Conservation (phyloP, 2,888 invertebrate species). For the Limenitis arthemis region DNA sequence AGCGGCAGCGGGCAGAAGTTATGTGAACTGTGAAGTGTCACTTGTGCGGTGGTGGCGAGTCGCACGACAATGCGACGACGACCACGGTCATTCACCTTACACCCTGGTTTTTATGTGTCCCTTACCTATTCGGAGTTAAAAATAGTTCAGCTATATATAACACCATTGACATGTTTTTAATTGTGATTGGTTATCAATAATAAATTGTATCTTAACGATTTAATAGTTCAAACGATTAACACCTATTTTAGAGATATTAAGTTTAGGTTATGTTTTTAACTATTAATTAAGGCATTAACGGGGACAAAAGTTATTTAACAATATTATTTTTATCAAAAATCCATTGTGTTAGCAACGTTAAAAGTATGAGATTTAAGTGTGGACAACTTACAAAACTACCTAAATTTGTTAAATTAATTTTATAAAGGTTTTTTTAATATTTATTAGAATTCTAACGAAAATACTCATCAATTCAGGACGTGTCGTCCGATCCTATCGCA, state of each 20-base stretch:
- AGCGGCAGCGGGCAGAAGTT: conserved; percentile 17
- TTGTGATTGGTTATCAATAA: too few species aligned
- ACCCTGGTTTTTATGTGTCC: conserved; percentile 26
- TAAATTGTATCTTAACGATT: too few species aligned
- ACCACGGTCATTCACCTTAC: conserved; percentile 46
- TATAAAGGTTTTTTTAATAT: conserved; percentile 2
- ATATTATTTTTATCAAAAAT: too few species aligned
- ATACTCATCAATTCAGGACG: conserved; percentile 56
- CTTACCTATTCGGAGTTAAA: conserved; percentile 12
- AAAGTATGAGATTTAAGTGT: too few species aligned
- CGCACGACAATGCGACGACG: conserved; percentile 35
- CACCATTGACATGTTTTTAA: too few species aligned
- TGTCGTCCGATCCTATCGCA: conserved; percentile 54
- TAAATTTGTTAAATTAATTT: not conserved
- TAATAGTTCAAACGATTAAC: too few species aligned
- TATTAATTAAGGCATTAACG: too few species aligned
- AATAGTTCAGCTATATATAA: not conserved
- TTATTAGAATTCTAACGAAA: conserved; percentile 20
- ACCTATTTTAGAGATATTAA: too few species aligned
- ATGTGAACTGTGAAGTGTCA: conserved; percentile 23
- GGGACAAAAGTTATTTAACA: too few species aligned
- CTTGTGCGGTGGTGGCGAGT: conserved; percentile 25
- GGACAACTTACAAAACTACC: not conserved
- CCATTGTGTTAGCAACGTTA: too few species aligned
- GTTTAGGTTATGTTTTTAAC: too few species aligned